Conservation (phyloP, 1,140 invertebrate species). For the Maconellicoccus hirsutus region DNA sequence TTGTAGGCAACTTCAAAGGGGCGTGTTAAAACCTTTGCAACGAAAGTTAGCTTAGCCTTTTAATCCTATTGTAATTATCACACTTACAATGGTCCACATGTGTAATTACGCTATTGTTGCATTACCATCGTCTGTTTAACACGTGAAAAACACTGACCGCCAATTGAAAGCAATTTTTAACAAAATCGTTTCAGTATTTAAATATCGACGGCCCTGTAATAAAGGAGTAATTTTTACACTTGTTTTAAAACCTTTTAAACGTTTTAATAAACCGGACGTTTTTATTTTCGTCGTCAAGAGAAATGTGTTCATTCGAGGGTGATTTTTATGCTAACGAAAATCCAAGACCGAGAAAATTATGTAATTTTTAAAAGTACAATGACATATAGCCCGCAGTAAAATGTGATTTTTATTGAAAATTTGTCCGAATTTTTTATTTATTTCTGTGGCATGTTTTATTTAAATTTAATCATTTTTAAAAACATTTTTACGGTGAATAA, state of each 20-base stretch:
- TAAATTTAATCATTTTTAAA: too few species aligned
- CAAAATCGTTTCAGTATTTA: background rate
- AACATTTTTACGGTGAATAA: too few species aligned
- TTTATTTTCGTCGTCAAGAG: background rate
- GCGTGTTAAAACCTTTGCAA: constrained; percentile 18
- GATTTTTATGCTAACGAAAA: too few species aligned
- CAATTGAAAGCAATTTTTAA: constrained; percentile 14
- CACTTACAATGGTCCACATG: constrained; percentile 13
- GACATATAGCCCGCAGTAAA: too few species aligned
- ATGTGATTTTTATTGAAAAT: too few species aligned
- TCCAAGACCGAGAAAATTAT: too few species aligned
- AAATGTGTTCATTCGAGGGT: too few species aligned
- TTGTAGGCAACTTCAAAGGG: constrained; percentile 19
- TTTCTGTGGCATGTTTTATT: too few species aligned
- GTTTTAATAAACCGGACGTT: background rate
- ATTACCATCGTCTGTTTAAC: constrained; percentile 14
- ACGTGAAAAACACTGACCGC: constrained; percentile 3
- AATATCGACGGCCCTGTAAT: background rate
- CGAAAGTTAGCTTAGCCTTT: constrained; percentile 11
- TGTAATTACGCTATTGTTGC: constrained; percentile 19
- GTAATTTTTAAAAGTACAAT: too few species aligned
- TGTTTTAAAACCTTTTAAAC: background rate
- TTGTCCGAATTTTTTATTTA: too few species aligned
- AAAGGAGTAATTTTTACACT: background rate
- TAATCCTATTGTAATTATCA: constrained; percentile 22